A percentile compares a stretch with the other conserved stretches of the same genome.
phyloP scores from a whole-genome alignment of 2,797 vertebrate species.

The Phalloptychus januarius region DNA sequence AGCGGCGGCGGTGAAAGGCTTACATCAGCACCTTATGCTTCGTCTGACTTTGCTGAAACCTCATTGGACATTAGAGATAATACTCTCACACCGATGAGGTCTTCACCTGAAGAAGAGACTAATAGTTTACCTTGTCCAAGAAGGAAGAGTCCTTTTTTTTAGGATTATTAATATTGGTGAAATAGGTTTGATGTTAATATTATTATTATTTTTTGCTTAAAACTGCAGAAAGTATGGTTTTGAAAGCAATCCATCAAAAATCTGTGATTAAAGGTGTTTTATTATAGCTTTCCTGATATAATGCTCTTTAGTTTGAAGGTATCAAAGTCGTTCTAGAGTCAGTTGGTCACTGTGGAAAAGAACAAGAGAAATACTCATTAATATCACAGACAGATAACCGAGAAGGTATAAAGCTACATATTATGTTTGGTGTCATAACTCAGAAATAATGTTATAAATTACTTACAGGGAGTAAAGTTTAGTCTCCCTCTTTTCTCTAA shows the following conservation, averaged over 20 bases:
- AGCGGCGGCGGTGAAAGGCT: constrained; percentile 57
- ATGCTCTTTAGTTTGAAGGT: constrained; percentile 3
- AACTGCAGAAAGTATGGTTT: not conserved
- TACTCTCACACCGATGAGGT: constrained; percentile 27
- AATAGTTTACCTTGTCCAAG: not conserved
- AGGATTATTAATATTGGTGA: not conserved
- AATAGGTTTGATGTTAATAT: not conserved
- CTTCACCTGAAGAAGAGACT: constrained; percentile 15
- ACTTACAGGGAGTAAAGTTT: not conserved
- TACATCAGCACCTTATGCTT: constrained; percentile 46
- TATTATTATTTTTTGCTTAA: not conserved
- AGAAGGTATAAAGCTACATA: not conserved
- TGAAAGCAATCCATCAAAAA: not conserved
- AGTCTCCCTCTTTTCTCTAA: not conserved
- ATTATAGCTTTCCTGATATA: constrained; percentile 12
- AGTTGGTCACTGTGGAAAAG: constrained; percentile 42
- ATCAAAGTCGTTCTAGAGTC: not conserved
- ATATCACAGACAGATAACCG: not conserved
- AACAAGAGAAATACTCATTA: constrained; percentile 6
- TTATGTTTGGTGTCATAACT: not conserved
- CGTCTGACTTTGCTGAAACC: constrained; percentile 45
- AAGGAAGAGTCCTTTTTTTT: not conserved
- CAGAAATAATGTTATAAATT: not conserved
- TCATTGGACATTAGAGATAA: constrained; percentile 50
- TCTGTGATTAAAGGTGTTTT: constrained; percentile 18